Evolutionary conservation across 64 coral and sea anemone genomes (phyloP).

Genomic region (Stichodactyla mertensii): DNA sequence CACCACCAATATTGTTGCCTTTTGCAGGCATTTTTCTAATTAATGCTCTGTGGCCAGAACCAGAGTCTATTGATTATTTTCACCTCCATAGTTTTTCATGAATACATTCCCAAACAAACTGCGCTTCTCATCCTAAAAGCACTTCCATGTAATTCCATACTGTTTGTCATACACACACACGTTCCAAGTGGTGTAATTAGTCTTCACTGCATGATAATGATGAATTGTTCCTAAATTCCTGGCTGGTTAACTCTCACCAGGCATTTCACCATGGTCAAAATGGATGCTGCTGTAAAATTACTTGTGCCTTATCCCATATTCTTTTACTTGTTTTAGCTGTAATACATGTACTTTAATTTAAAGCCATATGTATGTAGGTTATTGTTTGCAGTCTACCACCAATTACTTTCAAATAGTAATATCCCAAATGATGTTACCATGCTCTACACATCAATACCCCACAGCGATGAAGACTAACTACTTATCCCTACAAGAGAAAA

Average conservation of each 20-base stretch:
- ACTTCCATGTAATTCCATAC: background rate
- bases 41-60: background rate
- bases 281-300: background rate
- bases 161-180: background rate
- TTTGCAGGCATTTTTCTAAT: background rate
- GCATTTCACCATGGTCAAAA: background rate
- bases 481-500: background rate
- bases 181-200: background rate
- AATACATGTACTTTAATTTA: background rate
- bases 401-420: background rate
- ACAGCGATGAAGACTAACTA: conserved; percentile 5
- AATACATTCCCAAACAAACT: background rate
- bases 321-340: background rate
- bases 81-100: background rate
- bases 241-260: background rate
- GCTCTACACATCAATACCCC: background rate
- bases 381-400: background rate
- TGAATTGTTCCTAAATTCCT: background rate
- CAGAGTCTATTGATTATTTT: background rate
- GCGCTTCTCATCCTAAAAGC: background rate
- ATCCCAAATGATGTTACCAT: background rate
- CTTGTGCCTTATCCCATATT: background rate
- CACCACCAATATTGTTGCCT: background rate
- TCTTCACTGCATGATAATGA: background rate
- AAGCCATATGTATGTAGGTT: background rate